phyloP scores from a whole-genome alignment of 2,113 vertebrate species.

The Sorex araneus region DNA sequence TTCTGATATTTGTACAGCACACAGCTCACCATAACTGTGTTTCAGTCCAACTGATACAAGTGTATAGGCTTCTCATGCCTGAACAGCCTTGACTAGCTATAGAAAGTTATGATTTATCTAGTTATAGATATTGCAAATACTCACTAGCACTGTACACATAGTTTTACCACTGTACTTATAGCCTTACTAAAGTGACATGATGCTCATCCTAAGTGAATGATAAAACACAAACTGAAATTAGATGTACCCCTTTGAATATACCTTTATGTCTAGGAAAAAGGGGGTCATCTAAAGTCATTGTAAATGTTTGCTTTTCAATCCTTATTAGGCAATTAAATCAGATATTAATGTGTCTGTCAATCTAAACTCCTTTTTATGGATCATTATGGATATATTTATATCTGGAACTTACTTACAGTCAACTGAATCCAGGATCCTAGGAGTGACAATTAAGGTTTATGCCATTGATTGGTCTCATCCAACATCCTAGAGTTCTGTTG shows the following conservation, averaged over 20 bases:
- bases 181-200: not conserved
- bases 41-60: not conserved
- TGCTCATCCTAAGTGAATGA: not conserved
- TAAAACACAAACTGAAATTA: not conserved
- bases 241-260: not conserved
- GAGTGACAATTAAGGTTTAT: not conserved
- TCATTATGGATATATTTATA: not conserved
- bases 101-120: not conserved
- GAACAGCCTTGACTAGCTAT: not conserved
- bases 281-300: not conserved
- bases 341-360: not conserved
- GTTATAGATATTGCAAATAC: not conserved
- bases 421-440: not conserved
- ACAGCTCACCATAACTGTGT: not conserved
- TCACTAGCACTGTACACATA: not conserved
- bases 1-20: not conserved
- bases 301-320: not conserved
- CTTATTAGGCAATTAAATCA: not conserved
- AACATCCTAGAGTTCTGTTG: not conserved
- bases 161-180: not conserved
- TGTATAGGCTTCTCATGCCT: not conserved
- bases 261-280: not conserved
- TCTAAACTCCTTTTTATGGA: not conserved
- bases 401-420: not conserved
- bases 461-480: not conserved